These are phyloP conservation scores for Branchinecta lindahli DNA, from an alignment of 1,140 invertebrate genomes.

Conservation along the genomic window DNA sequence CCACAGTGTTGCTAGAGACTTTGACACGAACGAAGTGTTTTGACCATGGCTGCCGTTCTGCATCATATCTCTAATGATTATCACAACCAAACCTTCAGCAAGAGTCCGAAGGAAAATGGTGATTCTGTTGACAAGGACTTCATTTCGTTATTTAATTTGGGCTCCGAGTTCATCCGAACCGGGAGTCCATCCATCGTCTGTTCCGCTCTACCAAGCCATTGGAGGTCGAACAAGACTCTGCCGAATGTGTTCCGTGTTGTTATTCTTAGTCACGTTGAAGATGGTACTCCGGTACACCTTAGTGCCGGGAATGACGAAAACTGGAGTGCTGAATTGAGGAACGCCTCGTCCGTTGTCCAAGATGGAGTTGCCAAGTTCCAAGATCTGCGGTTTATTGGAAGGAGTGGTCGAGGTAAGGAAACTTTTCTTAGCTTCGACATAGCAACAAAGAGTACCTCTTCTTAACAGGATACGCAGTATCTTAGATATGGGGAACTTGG, in stretches of 20 bases:
- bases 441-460: too few relatives aligned
- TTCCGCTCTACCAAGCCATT: constrained; percentile 78
- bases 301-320: constrained; percentile 98
- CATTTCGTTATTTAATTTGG: neutral
- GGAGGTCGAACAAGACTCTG: constrained; percentile 91
- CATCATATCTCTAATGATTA: neutral
- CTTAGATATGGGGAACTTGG: too few relatives aligned
- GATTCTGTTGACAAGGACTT: neutral
- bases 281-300: constrained; percentile 91
- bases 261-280: constrained; percentile 74
- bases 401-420: constrained; percentile 83
- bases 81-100: neutral
- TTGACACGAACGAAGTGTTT: neutral
- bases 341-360: constrained; percentile 87
- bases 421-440: neutral
- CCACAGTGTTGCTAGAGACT: neutral
- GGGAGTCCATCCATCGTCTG: constrained; percentile 79
- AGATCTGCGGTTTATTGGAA: constrained; percentile 89
- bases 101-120: neutral
- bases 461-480: too few relatives aligned
- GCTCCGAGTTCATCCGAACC: constrained; percentile 77
- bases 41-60: neutral
- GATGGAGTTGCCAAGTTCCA: constrained; percentile 97
- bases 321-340: constrained; percentile 82
- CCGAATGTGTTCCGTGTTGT: constrained; percentile 75